Evolutionary conservation across 2,113 vertebrate genomes (phyloP), one percentile per base, ranked within the genome.

Genomic region (Rhinopomastus cyanomelas): DNA sequence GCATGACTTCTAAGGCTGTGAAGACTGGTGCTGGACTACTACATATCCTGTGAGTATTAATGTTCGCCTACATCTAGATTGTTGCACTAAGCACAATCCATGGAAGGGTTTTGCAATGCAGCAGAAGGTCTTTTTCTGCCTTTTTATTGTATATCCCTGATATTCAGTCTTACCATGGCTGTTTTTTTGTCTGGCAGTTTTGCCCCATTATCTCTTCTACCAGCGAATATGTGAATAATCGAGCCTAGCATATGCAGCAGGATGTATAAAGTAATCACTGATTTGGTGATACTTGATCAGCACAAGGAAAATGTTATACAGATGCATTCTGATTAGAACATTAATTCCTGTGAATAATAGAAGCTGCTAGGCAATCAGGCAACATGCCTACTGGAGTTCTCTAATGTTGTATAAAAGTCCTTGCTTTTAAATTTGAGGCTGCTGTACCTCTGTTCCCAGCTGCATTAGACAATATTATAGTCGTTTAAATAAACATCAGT

Each of bases 401-500:
- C 27, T 62, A 39, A 56, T 68, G 30, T 42, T 92, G 36, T 49
- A 57, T 65, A 65, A 86, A 84, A 90, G 15, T 26, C 25, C 25
- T 2, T 36, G 25, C 61, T 89, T 86, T 83, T 72, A 71, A 89
- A 53, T 67, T 64, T 19, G 16, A 91, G 32, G 57, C 73, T 96
- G 60, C 85, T 68, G 61, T 83, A 71, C 34, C 52, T 92, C 68
- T 0, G 0, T 81, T 91, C 32, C 32, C 32, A 86, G 61, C 37
- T 83, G 57, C 11, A 27, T 77, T 81, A 81, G 80, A 68, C 27
- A 62, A 49, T 7, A 78, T 86, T 68, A 20, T 72, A 88, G 75
- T 83, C 81, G 22, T 84, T 94, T 71, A 88, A 91, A 85, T 77
- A 88, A 92, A 86, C 20, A 49, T 77, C 57, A 80, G 11, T 75